Evolutionary conservation across 2,888 invertebrate species (phyloP).

Genomic region (Limnephilus lunatus): DNA sequence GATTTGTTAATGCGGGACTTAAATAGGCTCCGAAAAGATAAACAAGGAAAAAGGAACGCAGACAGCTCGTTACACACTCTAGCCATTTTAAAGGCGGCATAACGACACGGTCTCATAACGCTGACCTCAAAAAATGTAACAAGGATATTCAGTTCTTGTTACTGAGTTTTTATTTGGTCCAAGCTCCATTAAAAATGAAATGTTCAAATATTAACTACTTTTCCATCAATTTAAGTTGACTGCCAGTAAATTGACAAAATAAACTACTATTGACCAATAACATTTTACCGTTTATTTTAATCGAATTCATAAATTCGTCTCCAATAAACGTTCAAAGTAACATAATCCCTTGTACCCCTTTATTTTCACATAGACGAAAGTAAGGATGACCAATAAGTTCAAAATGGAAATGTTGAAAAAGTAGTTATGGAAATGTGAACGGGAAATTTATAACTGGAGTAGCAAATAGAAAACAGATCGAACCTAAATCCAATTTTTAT

Average conservation of each 20-base stretch:
- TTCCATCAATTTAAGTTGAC: not conserved
- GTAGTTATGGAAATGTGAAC: not conserved
- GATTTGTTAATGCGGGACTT: not conserved
- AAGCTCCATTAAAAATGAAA: not conserved
- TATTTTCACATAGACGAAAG: not conserved
- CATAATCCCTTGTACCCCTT: not conserved
- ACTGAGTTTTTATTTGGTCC: not conserved
- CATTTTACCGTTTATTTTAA: not conserved
- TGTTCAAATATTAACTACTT: not conserved
- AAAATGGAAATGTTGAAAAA: not conserved
- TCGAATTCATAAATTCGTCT: not conserved
- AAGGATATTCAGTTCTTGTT: too few relatives aligned
- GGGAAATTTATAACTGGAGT: not conserved
- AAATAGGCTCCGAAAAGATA: not conserved
- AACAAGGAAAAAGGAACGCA: not conserved
- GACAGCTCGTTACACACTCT: not conserved
- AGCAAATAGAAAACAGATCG: constrained; percentile 48
- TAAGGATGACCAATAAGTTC: not conserved
- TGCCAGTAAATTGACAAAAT: not conserved
- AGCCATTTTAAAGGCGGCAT: not conserved
- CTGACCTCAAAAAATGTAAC: not conserved
- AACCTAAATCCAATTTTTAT: constrained; percentile 50
- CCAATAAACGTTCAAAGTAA: not conserved
- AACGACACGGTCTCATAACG: not conserved
- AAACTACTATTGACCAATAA: not conserved